Evolutionary conservation across 2,797 vertebrate species (phyloP).

Genomic region (Myripristis jacobus): DNA sequence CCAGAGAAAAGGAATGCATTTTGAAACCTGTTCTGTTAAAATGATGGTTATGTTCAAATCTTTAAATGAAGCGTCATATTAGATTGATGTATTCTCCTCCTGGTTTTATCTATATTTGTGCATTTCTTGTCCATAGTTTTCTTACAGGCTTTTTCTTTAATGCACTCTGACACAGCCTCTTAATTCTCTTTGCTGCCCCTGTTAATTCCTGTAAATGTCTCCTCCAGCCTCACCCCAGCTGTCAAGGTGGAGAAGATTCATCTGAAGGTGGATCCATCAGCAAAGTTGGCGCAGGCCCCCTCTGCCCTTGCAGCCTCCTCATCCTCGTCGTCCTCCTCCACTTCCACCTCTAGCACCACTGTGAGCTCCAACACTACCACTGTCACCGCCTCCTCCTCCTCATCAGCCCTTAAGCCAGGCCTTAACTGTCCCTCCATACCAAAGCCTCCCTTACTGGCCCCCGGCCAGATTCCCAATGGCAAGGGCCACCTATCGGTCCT

Average conservation of each 20-base stretch:
- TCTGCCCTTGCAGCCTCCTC: slow-evolving; percentile 85
- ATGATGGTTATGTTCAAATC: background rate
- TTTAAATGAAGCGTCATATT: slow-evolving; percentile 43
- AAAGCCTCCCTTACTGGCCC: slow-evolving; percentile 97
- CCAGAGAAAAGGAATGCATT: background rate
- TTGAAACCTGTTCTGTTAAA: slow-evolving; percentile 7
- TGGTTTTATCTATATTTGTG: slow-evolving; percentile 59
- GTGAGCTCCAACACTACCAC: slow-evolving; percentile 84
- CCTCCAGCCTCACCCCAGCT: slow-evolving; percentile 90
- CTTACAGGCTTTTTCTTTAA: slow-evolving; percentile 61
- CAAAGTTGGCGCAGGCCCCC: slow-evolving; percentile 89
- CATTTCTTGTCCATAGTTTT: slow-evolving; percentile 72
- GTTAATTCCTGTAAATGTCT: slow-evolving; percentile 74
- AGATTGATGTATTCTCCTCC: slow-evolving; percentile 63
- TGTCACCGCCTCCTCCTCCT: slow-evolving; percentile 77
- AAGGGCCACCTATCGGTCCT: slow-evolving; percentile 93
- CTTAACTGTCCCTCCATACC: slow-evolving; percentile 99
- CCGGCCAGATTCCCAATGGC: slow-evolving; percentile 97
- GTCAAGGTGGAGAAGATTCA: slow-evolving; percentile 98
- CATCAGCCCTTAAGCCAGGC: slow-evolving; percentile 94
- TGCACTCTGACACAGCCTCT: slow-evolving; percentile 65
- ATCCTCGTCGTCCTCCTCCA: slow-evolving; percentile 77
- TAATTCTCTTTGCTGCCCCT: slow-evolving; percentile 67
- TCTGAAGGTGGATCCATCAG: slow-evolving; percentile 90
- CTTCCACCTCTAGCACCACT: slow-evolving; percentile 85